Evolutionary conservation across 2,888 invertebrate species (phyloP), one percentile per base, ranked within the genome.

Genomic region (Pyrochroa serraticornis): DNA sequence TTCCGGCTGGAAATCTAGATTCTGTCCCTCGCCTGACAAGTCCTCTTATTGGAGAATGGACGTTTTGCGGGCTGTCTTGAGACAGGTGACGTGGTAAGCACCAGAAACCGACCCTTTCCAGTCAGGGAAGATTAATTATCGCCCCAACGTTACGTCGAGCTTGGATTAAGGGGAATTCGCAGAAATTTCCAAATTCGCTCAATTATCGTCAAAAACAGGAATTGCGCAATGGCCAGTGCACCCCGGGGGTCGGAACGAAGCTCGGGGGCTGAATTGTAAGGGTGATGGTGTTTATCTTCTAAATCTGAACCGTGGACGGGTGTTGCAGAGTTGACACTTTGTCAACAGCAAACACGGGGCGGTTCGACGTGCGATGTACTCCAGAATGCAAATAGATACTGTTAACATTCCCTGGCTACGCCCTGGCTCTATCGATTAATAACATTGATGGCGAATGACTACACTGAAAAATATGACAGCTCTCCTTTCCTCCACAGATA

Each of bases 331-430:
- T 64, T 66, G 68, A 70, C 68, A 70, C 72, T 71, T 71, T 71
- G 71, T 73, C 72, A 74, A 71, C 71, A 68, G 64, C 72, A 72
- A 72, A 72, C 72, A 69, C 64, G 63, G 70, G 70, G 71, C 70
- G 71, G 67, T 60, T 64, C 67, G 63, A 59, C 63, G 62, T 67
- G 63, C 67, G 62, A 64, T 70, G 68, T 72, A 72, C 72, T 71
- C 66, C 69, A 65, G 67, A 71, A 74, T 74, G 73, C 73, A 74
- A 74, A 74, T 74, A 74, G 67, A 71, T 64, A 69, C 57, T 72
- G 72, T 73, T 72, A 74, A 74, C 72, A 72, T 69, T 69, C 67
- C 65, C 65, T 61, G 68, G 65, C 67, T 71, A 71, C 72, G 71
- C 71, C 71, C 72, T 53, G 63, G 62, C 67, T 70, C 62, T 68